Percentiles rank a stretch among this genome's conserved stretches.
Evolutionary conservation across 2,888 invertebrate genomes (phyloP).

Genomic region (Drosophila crucigera): DNA sequence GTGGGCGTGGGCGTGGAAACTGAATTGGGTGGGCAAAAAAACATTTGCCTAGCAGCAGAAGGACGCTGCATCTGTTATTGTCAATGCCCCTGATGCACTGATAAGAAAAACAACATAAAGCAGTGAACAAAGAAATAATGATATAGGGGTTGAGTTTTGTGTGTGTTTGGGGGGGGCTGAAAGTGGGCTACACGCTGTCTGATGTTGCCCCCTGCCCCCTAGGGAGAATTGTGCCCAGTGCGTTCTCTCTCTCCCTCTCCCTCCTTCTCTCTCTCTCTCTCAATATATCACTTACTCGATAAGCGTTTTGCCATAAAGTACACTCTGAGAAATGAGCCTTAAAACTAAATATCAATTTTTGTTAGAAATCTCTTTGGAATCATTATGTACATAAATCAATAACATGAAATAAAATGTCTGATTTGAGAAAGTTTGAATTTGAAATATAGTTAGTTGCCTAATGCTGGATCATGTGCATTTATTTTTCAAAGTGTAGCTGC

Average conservation of each 20-base stretch:
- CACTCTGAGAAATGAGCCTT: background rate
- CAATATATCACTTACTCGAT: background rate
- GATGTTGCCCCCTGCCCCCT: background rate
- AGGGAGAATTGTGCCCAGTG: background rate
- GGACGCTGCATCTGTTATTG: constrained; percentile 96
- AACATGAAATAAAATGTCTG: background rate
- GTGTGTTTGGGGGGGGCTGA: background rate
- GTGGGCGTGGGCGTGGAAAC: background rate
- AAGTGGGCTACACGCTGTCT: background rate
- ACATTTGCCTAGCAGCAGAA: constrained; percentile 59
- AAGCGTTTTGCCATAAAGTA: constrained; percentile 7
- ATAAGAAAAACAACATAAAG: constrained; percentile 49
- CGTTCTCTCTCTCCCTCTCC: background rate
- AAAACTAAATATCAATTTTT: background rate
- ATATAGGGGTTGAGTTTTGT: constrained; percentile 14
- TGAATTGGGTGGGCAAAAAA: constrained; percentile 28
- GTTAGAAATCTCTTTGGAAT: background rate
- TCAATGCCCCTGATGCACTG: constrained; percentile 98
- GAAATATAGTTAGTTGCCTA: background rate
- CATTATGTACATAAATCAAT: background rate
- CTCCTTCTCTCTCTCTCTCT: too few species aligned
- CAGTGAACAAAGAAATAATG: constrained; percentile 12
- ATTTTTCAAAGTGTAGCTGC: background rate
- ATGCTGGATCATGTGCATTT: background rate
- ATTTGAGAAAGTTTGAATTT: background rate